These are phyloP conservation scores for Lasioglossum lativentre DNA, from an alignment of 2,888 invertebrate genomes.

Conservation along the genomic window DNA sequence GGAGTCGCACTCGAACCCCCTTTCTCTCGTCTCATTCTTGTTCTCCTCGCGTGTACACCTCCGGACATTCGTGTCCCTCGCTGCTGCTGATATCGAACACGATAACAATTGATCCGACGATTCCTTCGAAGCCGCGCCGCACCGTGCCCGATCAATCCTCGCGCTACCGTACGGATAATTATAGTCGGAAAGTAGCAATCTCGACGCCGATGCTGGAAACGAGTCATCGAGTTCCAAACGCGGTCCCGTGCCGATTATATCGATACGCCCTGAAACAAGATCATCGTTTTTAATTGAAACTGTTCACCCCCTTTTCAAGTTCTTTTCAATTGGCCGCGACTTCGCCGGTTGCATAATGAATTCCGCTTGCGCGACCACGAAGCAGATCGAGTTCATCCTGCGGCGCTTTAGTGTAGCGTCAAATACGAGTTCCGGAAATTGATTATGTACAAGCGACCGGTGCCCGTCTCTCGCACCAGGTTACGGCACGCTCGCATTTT, in stretches of 20 bases:
- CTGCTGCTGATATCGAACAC: slow-evolving; percentile 15
- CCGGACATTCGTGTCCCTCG: slow-evolving; percentile 19
- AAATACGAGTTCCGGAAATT: slow-evolving; percentile 10
- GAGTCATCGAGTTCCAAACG: background rate
- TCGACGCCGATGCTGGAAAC: background rate
- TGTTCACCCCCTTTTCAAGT: background rate
- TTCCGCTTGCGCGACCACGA: background rate
- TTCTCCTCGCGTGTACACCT: slow-evolving; percentile 2
- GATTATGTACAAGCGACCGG: slow-evolving; percentile 48
- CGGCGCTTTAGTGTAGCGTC: background rate
- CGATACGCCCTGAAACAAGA: background rate
- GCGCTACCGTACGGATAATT: background rate
- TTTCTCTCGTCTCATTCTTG: background rate
- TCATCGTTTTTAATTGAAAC: background rate
- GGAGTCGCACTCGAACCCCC: background rate
- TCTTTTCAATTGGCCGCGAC: background rate
- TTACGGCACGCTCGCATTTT: slow-evolving; percentile 71
- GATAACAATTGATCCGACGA: slow-evolving; percentile 19
- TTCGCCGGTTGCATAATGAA: background rate
- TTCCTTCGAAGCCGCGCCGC: background rate
- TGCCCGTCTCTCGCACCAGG: slow-evolving; percentile 70
- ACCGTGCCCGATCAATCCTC: background rate
- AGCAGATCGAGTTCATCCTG: background rate
- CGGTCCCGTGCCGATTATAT: background rate
- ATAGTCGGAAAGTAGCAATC: background rate